Base-by-base conservation (phyloP, 2,797 vertebrate genomes). In the Oceanodroma leucorhoa region DNA sequence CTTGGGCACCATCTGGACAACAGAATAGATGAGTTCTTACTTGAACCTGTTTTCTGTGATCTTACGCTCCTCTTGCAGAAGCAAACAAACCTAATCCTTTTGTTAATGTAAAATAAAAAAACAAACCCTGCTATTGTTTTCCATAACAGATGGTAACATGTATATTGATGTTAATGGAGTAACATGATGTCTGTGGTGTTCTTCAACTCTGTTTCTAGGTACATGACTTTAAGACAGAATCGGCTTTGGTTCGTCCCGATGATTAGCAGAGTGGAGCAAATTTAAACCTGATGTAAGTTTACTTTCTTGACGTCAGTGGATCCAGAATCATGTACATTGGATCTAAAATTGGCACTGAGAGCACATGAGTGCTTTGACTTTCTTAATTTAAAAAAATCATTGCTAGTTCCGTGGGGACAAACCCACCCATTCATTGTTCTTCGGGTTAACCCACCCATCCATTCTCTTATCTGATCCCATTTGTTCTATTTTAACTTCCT, bases 401-500 rank as follows among this genome's bases (percentile, higher is more conserved):
- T 89, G 4, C 14, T 64, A 48, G 24, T 76, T 91, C n/a, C 36
- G 21, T 13, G n/a, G 38, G 14, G 50, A 92, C 36, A 69, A 82
- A 21, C 45, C 61, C 58, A 55, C 46, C 53, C 75, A 45, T 75
- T 78, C 65, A 83, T 91, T 94, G 76, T 92, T 94, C 32, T 71
- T 67, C 29, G 21, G 41, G 17, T 78, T 75, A 91, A 80, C 75
- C 54, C 93, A 85, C 92, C 84, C 87, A 87, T 75, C 46, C 46
- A 77, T 70, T 95, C 45, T 95, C 32, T 36, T 67, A 85, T 93
- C 57, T 79, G 30, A 94, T 87, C 38, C n/a, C 14, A 41, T 75
- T 93, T 89, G 36, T 89, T 87, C 62, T 91, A 36, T 80, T 96
- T 89, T 94, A 70, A 60, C 30, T 81, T 80, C 36, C 79, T 94